A percentile compares a stretch with the other conserved stretches of the same genome.
These are phyloP conservation scores for Polypedilum vanderplanki DNA, from an alignment of 1,140 invertebrate genomes.

Conservation along the genomic window DNA sequence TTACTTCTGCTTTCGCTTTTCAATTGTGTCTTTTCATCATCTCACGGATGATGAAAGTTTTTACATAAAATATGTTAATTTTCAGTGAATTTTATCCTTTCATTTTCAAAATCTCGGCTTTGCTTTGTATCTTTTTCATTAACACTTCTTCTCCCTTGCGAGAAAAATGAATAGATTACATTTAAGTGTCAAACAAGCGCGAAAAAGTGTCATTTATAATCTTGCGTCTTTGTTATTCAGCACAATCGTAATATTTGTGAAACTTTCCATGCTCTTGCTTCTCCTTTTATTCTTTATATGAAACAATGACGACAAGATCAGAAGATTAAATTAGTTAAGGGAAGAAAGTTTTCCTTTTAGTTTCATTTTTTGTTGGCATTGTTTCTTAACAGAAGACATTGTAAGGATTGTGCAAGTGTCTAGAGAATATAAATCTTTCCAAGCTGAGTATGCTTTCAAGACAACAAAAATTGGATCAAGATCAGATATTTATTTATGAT, in stretches of 20 bases:
- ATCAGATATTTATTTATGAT: no score
- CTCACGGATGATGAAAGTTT: no score
- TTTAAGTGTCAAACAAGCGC: conserved; percentile 6
- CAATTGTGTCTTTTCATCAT: no score
- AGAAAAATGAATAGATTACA: background rate
- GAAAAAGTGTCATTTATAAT: conserved; percentile 13
- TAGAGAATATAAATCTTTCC: no score
- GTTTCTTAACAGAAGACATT: background rate
- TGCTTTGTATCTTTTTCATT: background rate
- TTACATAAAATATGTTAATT: no score
- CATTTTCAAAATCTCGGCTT: background rate
- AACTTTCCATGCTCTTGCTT: background rate
- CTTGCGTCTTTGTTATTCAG: background rate
- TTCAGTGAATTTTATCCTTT: no score
- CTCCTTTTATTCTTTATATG: background rate
- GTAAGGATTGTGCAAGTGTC: no score
- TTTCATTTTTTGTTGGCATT: background rate
- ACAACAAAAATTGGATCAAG: no score
- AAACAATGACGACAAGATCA: background rate
- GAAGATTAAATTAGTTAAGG: conserved; percentile 8
- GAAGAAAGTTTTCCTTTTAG: background rate
- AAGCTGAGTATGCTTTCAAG: no score
- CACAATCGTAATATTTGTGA: background rate
- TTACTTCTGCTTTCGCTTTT: no score
- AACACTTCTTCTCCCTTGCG: no score